Evolutionary conservation across 2,888 invertebrate species (phyloP).

Genomic region (Stenolophus ochropezus): DNA sequence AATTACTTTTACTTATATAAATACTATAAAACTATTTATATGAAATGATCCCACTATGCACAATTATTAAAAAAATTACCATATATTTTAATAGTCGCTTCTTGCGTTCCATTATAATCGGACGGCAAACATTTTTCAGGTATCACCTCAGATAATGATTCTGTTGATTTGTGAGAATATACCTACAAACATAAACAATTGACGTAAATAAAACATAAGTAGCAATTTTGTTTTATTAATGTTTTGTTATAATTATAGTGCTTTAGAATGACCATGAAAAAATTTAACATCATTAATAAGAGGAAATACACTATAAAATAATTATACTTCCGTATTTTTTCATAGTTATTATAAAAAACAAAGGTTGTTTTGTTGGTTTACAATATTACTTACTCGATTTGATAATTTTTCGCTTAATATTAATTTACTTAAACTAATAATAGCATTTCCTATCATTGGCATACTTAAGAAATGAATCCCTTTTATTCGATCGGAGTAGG

Average conservation of each 20-base stretch:
- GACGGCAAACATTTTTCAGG: constrained; percentile 15
- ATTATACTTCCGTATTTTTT: too few species aligned
- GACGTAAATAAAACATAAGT: too few species aligned
- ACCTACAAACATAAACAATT: background rate
- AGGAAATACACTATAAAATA: too few species aligned
- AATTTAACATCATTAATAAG: too few species aligned
- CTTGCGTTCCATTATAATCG: constrained; percentile 24
- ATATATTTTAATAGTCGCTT: constrained; percentile 11
- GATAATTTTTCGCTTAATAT: constrained; percentile 36
- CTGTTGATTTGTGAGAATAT: constrained; percentile 2
- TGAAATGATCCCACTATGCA: too few species aligned
- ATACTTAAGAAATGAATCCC: constrained; percentile 41
- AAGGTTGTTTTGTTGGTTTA: too few species aligned
- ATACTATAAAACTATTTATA: too few species aligned
- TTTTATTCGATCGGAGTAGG: constrained; percentile 32
- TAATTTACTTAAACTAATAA: constrained; percentile 22
- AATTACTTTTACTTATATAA: too few species aligned
- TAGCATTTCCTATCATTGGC: constrained; percentile 19
- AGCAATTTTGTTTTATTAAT: too few species aligned
- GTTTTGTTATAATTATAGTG: too few species aligned
- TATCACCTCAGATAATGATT: constrained; percentile 21
- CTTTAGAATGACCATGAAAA: too few species aligned
- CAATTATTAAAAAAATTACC: constrained; percentile 8
- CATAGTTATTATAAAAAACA: background rate
- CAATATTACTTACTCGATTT: constrained; percentile 37